Percentiles rank a stretch among this genome's conserved stretches.
Evolutionary conservation across 2,888 invertebrate species (phyloP).

Genomic region (Malacosoma neustria): DNA sequence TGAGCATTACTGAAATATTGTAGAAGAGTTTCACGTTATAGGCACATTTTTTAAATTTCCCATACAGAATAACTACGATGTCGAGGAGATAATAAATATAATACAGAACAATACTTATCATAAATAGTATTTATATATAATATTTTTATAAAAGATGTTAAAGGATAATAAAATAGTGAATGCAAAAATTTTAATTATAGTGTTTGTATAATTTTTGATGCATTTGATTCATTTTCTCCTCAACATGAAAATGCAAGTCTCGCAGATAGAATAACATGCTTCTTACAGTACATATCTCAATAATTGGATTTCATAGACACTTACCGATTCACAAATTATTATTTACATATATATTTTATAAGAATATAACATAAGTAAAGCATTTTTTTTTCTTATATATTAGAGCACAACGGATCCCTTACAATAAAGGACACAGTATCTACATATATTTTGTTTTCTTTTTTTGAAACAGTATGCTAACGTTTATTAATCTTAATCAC

Average conservation of each 20-base stretch:
- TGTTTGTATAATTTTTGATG: no score
- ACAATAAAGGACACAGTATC: slow-evolving; percentile 58
- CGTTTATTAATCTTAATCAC: neutral
- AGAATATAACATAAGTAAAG: slow-evolving; percentile 74
- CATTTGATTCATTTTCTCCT: slow-evolving; percentile 24
- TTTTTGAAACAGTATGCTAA: slow-evolving; percentile 47
- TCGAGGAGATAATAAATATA: slow-evolving; percentile 3
- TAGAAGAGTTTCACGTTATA: slow-evolving; percentile 43
- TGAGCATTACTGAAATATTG: slow-evolving; percentile 66
- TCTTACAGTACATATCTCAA: slow-evolving; percentile 20
- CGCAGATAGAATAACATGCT: neutral
- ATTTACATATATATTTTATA: slow-evolving; percentile 72
- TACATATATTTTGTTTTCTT: slow-evolving; percentile 45
- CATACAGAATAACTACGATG: slow-evolving; percentile 17
- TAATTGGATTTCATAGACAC: slow-evolving; percentile 66
- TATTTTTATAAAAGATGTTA: no score
- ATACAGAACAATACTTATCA: slow-evolving; percentile 5
- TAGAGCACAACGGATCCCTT: slow-evolving; percentile 67
- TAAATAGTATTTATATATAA: no score
- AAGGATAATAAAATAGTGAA: no score
- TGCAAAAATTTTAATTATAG: no score
- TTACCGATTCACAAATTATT: slow-evolving; percentile 59
- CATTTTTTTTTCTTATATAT: slow-evolving; percentile 62
- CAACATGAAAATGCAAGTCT: slow-evolving; percentile 35
- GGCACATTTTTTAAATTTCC: slow-evolving; percentile 57